Evolutionary conservation across 2,797 vertebrate genomes (phyloP).

Genomic region (Hirundo rustica): DNA sequence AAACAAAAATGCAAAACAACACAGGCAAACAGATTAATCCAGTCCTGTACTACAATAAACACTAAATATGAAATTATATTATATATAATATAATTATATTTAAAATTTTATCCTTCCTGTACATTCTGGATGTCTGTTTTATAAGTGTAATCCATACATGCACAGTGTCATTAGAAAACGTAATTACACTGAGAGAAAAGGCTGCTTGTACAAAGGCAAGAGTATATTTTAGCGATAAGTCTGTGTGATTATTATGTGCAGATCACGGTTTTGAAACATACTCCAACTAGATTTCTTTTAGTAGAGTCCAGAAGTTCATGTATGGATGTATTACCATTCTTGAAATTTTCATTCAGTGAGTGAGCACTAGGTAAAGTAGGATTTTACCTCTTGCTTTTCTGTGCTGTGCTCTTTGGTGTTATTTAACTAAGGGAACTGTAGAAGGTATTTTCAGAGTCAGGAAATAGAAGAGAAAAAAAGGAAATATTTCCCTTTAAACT

Average conservation of each 20-base stretch:
- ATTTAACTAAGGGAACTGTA: not conserved
- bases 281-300: not conserved
- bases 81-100: not conserved
- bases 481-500: not conserved
- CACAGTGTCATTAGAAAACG: not conserved
- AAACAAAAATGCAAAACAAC: not conserved
- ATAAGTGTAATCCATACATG: not conserved
- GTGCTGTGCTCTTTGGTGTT: not conserved
- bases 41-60: not conserved
- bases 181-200: not conserved
- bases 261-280: not conserved
- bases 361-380: not conserved
- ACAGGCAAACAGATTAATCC: not conserved
- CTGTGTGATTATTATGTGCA: not conserved
- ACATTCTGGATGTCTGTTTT: not conserved
- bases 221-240: not conserved
- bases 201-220: not conserved
- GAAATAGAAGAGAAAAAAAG: not conserved
- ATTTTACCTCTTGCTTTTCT: not conserved
- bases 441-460: not conserved
- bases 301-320: not conserved
- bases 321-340: not conserved
- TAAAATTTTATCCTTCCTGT: not conserved
- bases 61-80: not conserved
- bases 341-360: not conserved